These are phyloP conservation scores for Clarias batrachus DNA, from an alignment of 2,113 vertebrate genomes.

Conservation along the genomic window DNA sequence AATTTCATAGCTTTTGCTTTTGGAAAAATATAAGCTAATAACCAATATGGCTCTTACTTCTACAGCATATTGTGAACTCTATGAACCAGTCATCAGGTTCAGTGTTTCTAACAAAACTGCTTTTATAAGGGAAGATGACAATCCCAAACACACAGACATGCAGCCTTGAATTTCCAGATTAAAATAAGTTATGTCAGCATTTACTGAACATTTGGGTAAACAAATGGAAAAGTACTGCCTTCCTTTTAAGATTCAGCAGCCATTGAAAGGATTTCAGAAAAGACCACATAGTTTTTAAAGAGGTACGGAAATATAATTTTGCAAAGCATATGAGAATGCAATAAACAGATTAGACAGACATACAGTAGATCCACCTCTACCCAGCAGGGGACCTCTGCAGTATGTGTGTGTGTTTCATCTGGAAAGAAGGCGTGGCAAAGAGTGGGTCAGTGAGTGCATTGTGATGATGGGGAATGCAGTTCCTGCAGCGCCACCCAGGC, in stretches of 20 bases:
- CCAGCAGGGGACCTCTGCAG: conserved; percentile 47
- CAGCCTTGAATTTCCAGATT: conserved; percentile 32
- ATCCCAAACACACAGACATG: conserved; percentile 4
- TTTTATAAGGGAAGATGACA: background rate
- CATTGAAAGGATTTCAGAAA: background rate
- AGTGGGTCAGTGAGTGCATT: conserved; percentile 53
- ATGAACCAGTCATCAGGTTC: background rate
- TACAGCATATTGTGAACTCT: background rate
- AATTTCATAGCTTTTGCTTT: background rate
- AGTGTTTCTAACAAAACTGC: background rate
- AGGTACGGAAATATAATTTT: conserved; percentile 3
- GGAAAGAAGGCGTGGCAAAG: conserved; percentile 45
- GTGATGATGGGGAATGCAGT: conserved; percentile 55
- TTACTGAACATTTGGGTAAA: conserved; percentile 24
- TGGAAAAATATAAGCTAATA: background rate
- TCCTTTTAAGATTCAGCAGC: background rate
- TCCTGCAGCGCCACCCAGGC: conserved; percentile 46
- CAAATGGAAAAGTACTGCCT: background rate
- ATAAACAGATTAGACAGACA: conserved; percentile 8
- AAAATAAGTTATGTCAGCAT: conserved; percentile 32
- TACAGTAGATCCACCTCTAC: background rate
- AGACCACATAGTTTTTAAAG: background rate
- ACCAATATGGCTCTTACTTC: background rate
- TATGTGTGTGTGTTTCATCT: conserved; percentile 30
- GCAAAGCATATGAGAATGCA: background rate